These are phyloP conservation scores for Alectura lathami DNA, from an alignment of 2,113 vertebrate genomes.

Conservation along the genomic window DNA sequence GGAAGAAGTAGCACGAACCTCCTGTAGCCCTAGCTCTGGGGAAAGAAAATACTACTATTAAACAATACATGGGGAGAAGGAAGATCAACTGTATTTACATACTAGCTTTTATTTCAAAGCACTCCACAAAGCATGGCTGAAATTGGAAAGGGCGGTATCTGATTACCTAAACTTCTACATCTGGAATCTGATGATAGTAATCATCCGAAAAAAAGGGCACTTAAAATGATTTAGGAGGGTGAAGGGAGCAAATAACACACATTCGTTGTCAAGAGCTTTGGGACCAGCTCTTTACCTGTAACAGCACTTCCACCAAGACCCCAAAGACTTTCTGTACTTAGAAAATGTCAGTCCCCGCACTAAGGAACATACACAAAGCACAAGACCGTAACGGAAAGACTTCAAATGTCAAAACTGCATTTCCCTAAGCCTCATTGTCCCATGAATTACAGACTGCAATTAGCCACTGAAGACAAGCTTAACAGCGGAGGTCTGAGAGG, in stretches of 20 bases:
- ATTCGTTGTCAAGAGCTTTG: not conserved
- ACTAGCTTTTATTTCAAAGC: slow-evolving; percentile 52
- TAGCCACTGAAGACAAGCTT: not conserved
- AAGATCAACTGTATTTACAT: slow-evolving; percentile 42
- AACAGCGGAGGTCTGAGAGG: not conserved
- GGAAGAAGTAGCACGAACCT: slow-evolving; percentile 30
- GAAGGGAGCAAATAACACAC: not conserved
- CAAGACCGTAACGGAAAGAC: not conserved
- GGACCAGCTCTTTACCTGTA: not conserved
- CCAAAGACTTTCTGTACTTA: not conserved
- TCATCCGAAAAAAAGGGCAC: not conserved
- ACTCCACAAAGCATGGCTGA: not conserved
- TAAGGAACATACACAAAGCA: not conserved
- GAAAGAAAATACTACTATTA: slow-evolving; percentile 9
- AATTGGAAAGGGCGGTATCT: not conserved
- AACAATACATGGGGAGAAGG: not conserved
- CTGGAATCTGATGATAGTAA: slow-evolving; percentile 13
- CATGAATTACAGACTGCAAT: not conserved
- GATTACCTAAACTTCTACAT: slow-evolving; percentile 15
- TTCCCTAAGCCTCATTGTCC: not conserved
- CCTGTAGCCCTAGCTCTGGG: not conserved
- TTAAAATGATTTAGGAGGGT: not conserved
- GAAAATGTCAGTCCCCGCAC: not conserved
- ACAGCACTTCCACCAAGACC: not conserved
- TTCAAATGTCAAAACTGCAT: not conserved